phyloP scores from a whole-genome alignment of 1,140 invertebrate genomes.

The Anthonomus grandis region DNA sequence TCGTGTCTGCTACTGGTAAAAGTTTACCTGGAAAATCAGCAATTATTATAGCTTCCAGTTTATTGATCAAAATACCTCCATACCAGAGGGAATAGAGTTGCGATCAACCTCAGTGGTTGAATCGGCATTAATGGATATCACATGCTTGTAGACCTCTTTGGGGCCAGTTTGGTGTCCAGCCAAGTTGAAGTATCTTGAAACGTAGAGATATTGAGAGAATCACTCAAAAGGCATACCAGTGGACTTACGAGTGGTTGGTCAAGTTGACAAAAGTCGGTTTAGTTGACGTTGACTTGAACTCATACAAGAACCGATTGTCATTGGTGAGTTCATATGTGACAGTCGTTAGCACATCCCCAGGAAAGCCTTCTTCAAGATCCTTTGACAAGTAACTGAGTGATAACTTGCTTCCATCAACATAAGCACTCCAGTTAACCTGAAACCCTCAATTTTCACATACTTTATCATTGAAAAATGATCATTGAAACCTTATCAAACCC shows the following conservation, averaged over 20 bases:
- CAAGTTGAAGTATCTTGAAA: constrained; percentile 80
- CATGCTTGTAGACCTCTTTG: constrained; percentile 68
- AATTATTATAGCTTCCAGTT: background rate
- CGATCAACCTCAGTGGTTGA: constrained; percentile 71
- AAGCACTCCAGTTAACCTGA: constrained; percentile 39
- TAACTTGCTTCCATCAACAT: constrained; percentile 45
- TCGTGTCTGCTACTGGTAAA: constrained; percentile 36
- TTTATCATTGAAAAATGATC: too few relatives aligned
- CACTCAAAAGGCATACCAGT: background rate
- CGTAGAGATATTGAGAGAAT: too few relatives aligned
- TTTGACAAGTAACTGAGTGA: constrained; percentile 41
- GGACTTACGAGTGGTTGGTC: constrained; percentile 73
- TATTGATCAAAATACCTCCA: background rate
- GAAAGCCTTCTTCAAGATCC: constrained; percentile 86
- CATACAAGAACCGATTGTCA: constrained; percentile 68
- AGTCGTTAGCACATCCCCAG: constrained; percentile 67
- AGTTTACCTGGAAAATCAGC: constrained; percentile 36
- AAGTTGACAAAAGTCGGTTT: constrained; percentile 85
- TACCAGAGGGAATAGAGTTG: constrained; percentile 77
- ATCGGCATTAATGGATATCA: constrained; percentile 71
- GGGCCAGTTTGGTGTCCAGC: constrained; percentile 68
- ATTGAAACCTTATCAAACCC: constrained; percentile 78
- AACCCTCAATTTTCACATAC: background rate
- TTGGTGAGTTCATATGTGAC: constrained; percentile 69
- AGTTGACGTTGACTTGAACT: constrained; percentile 69